Conservation (phyloP, 1,140 invertebrate genomes). For the Meloidogyne hapla region DNA sequence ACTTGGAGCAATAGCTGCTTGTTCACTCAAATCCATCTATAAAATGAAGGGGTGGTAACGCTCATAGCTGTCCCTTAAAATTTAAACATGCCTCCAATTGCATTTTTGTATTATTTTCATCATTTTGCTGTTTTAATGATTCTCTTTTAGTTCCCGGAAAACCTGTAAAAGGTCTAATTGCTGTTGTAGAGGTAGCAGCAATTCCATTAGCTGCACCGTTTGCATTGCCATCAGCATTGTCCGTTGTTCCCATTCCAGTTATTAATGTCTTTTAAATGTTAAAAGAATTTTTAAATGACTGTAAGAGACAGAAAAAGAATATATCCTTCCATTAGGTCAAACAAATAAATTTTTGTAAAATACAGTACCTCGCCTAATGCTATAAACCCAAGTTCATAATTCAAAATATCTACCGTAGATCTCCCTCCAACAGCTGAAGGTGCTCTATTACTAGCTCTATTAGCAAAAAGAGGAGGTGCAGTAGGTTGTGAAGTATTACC, state of each 20-base stretch:
- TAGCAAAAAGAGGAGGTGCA: neutral
- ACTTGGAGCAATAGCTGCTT: conserved; percentile 36
- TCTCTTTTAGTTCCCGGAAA: conserved; percentile 10
- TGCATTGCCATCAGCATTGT: neutral
- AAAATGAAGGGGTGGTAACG: neutral
- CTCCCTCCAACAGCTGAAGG: neutral
- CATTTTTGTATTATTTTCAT: neutral
- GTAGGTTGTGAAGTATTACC: neutral
- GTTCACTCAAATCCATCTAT: conserved; percentile 35
- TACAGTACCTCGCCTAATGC: too few species aligned
- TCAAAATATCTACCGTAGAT: conserved; percentile 6
- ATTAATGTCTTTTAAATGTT: neutral
- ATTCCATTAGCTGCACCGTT: neutral
- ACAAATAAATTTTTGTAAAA: too few species aligned
- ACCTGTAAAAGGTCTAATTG: conserved; percentile 22
- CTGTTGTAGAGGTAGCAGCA: neutral
- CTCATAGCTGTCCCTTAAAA: neutral
- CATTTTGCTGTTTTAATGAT: neutral
- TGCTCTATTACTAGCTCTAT: neutral
- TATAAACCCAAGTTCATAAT: too few species aligned
- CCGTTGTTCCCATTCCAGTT: conserved; percentile 12
- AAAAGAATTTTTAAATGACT: neutral
- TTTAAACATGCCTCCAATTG: conserved; percentile 10
- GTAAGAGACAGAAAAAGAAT: too few species aligned
- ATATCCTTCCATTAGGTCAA: too few species aligned